A percentile compares a stretch with the other conserved stretches of the same genome.
Evolutionary conservation across 2,888 invertebrate genomes (phyloP).

Genomic region (Patella ulyssiponensis): DNA sequence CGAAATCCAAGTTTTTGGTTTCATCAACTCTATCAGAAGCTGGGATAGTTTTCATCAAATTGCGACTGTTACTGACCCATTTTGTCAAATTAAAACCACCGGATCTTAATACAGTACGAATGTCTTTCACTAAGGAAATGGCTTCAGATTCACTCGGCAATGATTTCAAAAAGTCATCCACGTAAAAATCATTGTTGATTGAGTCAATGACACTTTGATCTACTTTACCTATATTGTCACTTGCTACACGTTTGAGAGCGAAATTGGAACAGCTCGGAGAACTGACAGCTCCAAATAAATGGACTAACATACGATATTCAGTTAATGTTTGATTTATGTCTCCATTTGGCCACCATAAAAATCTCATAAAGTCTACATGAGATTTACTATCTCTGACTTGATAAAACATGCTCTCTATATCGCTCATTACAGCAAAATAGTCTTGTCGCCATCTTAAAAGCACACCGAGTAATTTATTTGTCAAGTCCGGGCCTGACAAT

Average conservation of each 20-base stretch:
- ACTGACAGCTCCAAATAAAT: constrained; percentile 21
- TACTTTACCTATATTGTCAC: not conserved
- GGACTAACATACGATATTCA: constrained; percentile 24
- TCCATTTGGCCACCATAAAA: constrained; percentile 26
- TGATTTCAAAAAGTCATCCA: constrained; percentile 30
- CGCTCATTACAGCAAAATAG: constrained; percentile 28
- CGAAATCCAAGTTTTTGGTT: constrained; percentile 16
- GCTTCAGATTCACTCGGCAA: constrained; percentile 13
- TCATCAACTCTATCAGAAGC: constrained; percentile 29
- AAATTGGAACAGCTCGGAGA: constrained; percentile 25
- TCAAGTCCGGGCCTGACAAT: constrained; percentile 32
- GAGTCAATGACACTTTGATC: constrained; percentile 9
- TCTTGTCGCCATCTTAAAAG: constrained; percentile 35
- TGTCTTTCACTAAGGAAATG: not conserved
- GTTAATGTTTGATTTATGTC: not conserved
- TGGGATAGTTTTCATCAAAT: constrained; percentile 39
- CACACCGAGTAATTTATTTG: constrained; percentile 32
- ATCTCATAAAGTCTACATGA: constrained; percentile 28
- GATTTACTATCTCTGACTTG: constrained; percentile 26
- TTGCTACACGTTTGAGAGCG: constrained; percentile 16
- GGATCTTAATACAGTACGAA: not conserved
- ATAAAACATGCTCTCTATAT: constrained; percentile 38
- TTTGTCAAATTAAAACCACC: constrained; percentile 40
- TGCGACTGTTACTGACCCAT: constrained; percentile 34
- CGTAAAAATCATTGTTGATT: constrained; percentile 26